phyloP scores from a whole-genome alignment of 2,797 vertebrate species.

The Odontamblyopus lacepedii region DNA sequence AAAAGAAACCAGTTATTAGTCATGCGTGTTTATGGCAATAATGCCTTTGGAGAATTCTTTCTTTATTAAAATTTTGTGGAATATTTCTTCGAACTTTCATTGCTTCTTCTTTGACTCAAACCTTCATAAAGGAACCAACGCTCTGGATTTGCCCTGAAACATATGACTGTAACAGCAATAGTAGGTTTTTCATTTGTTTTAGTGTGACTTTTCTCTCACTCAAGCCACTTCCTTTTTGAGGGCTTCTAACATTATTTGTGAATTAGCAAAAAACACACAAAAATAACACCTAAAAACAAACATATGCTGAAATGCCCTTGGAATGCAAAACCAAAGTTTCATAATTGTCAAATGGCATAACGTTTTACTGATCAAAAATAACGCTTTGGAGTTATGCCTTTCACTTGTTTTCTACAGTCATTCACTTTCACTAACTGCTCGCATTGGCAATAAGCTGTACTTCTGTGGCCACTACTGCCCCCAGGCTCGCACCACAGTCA shows the following conservation, averaged over 20 bases:
- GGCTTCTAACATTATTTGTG: not conserved
- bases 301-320: no score
- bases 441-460: no score
- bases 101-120: not conserved
- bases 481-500: no score
- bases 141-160: constrained; percentile 29
- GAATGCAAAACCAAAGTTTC: no score
- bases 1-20: not conserved
- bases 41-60: not conserved
- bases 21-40: not conserved
- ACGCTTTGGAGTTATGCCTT: no score
- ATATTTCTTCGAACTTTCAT: not conserved
- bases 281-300: no score
- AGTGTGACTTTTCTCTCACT: constrained; percentile 43
- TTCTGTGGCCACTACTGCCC: no score
- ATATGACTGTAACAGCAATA: constrained; percentile 40
- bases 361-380: no score
- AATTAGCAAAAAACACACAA: not conserved
- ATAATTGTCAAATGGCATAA: no score
- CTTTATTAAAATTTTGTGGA: not conserved
- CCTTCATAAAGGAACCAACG: constrained; percentile 52
- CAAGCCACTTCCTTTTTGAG: constrained; percentile 32
- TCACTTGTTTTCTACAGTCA: no score
- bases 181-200: constrained; percentile 36
- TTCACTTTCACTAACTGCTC: no score